A percentile compares a stretch with the other conserved stretches of the same genome.
Conservation (phyloP, 2,113 vertebrate genomes). For the Tachysurus vachellii region DNA sequence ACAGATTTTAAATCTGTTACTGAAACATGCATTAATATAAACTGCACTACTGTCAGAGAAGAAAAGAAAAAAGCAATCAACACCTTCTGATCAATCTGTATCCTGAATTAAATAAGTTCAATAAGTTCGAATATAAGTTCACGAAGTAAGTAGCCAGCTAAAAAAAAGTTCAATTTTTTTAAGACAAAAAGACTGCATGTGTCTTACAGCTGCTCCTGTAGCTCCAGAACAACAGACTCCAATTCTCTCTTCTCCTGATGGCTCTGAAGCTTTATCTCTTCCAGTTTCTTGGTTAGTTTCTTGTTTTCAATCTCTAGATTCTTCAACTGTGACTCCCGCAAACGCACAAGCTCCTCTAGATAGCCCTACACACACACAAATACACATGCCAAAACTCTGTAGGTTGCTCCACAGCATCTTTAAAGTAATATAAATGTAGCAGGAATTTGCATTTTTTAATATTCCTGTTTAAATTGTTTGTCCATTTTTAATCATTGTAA, state of each 20-base stretch:
- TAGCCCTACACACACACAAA: conserved; percentile 78
- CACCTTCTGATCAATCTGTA: too few relatives aligned
- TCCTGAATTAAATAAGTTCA: background rate
- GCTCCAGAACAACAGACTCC: conserved; percentile 90
- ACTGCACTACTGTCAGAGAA: background rate
- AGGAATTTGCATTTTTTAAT: background rate
- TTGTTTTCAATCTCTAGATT: conserved; percentile 92
- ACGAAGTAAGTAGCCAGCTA: too few relatives aligned
- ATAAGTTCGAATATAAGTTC: too few relatives aligned
- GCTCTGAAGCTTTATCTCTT: conserved; percentile 85
- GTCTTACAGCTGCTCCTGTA: conserved; percentile 94
- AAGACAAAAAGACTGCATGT: background rate
- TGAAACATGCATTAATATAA: background rate
- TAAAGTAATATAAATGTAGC: background rate
- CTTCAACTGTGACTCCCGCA: conserved; percentile 95
- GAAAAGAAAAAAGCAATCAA: background rate
- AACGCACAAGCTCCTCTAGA: conserved; percentile 92
- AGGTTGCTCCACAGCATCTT: background rate
- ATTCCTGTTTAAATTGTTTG: background rate
- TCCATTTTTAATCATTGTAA: background rate
- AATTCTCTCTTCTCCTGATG: conserved; percentile 93
- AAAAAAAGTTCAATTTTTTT: too few relatives aligned
- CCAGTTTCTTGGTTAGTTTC: conserved; percentile 81
- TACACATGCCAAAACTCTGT: background rate
- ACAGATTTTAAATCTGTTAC: background rate